Conservation (phyloP, 2,888 invertebrate species). For the Ophion obscuratus region DNA sequence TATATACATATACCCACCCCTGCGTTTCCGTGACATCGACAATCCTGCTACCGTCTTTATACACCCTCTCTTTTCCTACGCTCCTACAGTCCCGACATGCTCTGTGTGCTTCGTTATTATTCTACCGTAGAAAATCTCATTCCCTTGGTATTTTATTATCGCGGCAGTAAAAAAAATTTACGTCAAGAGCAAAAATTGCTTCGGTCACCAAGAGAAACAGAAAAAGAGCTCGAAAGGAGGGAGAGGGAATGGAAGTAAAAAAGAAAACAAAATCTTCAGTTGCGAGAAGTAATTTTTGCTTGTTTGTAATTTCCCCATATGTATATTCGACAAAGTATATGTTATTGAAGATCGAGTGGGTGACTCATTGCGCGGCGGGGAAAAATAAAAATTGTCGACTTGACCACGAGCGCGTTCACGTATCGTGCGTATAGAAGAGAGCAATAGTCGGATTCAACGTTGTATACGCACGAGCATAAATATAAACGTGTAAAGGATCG, state of each 20-base stretch:
- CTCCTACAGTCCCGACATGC: not conserved
- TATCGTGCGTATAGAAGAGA: conserved; percentile 24
- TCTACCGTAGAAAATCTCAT: not conserved
- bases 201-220: not conserved
- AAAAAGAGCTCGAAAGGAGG: not conserved
- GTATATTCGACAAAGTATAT: not conserved
- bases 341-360: conserved; percentile 32
- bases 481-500: conserved; percentile 17
- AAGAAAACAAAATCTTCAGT: not conserved
- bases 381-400: conserved; percentile 9
- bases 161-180: not conserved
- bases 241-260: not conserved
- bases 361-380: conserved; percentile 20
- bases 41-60: conserved; percentile 21
- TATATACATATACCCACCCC: too few relatives aligned
- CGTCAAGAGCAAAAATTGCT: not conserved
- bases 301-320: not conserved
- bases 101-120: conserved; percentile 17
- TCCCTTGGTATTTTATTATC: conserved; percentile 12
- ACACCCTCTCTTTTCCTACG: not conserved
- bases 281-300: not conserved
- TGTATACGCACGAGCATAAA: not conserved
- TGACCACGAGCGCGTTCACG: not conserved
- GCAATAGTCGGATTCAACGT: conserved; percentile 33
- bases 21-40: conserved; percentile 33